Percentiles rank a stretch among this genome's conserved stretches.
Evolutionary conservation across 2,888 invertebrate genomes (phyloP).

Genomic region (Cyaniris semiargus): DNA sequence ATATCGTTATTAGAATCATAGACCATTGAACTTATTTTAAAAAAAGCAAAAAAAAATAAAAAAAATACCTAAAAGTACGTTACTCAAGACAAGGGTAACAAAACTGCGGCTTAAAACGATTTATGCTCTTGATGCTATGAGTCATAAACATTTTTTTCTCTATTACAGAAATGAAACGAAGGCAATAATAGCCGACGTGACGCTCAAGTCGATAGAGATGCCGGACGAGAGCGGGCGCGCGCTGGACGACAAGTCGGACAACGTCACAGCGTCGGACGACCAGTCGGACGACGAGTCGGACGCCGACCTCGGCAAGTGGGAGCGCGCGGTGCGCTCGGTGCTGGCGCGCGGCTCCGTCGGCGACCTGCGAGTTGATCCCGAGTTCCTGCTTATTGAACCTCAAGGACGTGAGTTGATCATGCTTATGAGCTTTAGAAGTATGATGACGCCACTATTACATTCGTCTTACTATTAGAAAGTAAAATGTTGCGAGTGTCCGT

Average conservation of each 20-base stretch:
- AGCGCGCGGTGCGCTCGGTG: constrained; percentile 84
- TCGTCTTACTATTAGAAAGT: no score
- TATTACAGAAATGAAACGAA: constrained; percentile 75
- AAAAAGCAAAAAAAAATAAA: no score
- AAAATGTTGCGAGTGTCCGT: no score
- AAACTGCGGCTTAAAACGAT: no score
- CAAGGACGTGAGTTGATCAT: constrained; percentile 82
- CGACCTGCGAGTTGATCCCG: constrained; percentile 89
- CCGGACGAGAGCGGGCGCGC: constrained; percentile 75
- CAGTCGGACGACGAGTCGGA: neutral
- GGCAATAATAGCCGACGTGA: constrained; percentile 87
- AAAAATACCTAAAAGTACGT: no score
- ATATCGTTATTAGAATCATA: no score
- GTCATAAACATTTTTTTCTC: constrained; percentile 6
- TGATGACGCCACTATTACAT: neutral
- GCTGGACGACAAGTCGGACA: constrained; percentile 42
- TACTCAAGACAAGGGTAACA: no score
- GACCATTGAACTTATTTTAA: no score
- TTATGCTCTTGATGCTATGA: no score
- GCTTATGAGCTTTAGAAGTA: neutral
- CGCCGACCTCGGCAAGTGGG: constrained; percentile 55
- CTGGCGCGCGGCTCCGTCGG: constrained; percentile 88
- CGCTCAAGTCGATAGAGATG: constrained; percentile 88
- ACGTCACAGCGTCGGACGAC: constrained; percentile 17
- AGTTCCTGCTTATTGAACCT: constrained; percentile 87